These are phyloP conservation scores for Xiphophorus birchmanni DNA, from an alignment of 2,797 vertebrate genomes.

Conservation along the genomic window DNA sequence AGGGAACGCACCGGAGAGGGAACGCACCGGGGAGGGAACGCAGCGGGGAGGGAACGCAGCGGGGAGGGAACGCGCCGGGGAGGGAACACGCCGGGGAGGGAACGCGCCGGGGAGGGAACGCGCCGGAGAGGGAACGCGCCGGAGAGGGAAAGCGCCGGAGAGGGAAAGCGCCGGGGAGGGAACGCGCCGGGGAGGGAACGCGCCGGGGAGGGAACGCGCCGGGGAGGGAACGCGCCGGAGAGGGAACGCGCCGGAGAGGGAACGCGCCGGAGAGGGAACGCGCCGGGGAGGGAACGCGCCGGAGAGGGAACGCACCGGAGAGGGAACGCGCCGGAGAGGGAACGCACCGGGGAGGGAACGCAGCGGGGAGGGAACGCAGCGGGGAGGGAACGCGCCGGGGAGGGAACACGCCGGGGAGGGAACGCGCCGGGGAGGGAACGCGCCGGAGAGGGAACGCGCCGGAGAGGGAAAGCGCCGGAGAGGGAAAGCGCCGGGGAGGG, in stretches of 20 bases:
- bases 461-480: not conserved
- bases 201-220: not conserved
- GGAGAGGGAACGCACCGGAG: slow-evolving; percentile 6
- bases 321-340: slow-evolving; percentile 29
- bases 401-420: not conserved
- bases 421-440: not conserved
- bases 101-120: slow-evolving; percentile 20
- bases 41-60: slow-evolving; percentile 1
- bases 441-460: slow-evolving; percentile 31
- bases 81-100: slow-evolving; percentile 23
- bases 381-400: not conserved
- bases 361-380: slow-evolving; percentile 11
- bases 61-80: not conserved
- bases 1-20: not conserved
- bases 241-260: not conserved
- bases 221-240: slow-evolving; percentile 33
- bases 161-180: not conserved
- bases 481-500: not conserved
- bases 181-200: too few species aligned
- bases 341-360: too few species aligned
- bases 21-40: slow-evolving; percentile 25
- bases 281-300: slow-evolving; percentile 1
- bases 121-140: not conserved
- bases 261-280: not conserved
- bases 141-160: not conserved